phyloP scores from a whole-genome alignment of 2,797 vertebrate species.

The Mustela erminea region DNA sequence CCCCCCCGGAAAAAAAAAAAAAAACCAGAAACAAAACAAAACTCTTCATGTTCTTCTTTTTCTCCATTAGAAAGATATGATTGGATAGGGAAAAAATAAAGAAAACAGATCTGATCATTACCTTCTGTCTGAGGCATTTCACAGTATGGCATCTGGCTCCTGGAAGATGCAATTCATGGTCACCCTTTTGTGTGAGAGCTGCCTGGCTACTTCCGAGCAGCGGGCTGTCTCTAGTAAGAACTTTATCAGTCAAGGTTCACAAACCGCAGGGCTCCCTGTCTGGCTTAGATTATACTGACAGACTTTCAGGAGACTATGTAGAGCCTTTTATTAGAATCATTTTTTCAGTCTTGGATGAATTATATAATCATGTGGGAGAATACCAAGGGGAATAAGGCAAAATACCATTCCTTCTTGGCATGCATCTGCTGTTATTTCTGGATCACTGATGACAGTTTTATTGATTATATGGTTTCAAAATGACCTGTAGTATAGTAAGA shows the following conservation, averaged over 20 bases:
- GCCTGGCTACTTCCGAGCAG: background rate
- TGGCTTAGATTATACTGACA: background rate
- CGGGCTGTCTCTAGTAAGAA: background rate
- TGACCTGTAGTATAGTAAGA: background rate
- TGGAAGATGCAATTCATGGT: background rate
- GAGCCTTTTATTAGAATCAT: background rate
- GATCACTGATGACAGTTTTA: background rate
- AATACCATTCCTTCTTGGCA: background rate
- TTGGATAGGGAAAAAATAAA: background rate
- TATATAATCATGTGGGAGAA: background rate
- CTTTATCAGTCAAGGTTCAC: background rate
- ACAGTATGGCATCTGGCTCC: background rate
- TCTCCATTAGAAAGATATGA: background rate
- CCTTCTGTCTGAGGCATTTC: background rate
- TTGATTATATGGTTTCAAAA: slow-evolving; percentile 39
- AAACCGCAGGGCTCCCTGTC: background rate
- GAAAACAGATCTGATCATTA: background rate
- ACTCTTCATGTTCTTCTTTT: background rate
- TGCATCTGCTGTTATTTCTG: slow-evolving; percentile 16
- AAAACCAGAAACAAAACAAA: background rate
- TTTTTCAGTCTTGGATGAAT: slow-evolving; percentile 26
- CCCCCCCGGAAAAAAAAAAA: background rate
- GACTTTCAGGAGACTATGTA: background rate
- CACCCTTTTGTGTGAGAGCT: background rate
- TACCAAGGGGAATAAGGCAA: background rate